Percentiles rank a stretch among this genome's conserved stretches.
These are phyloP conservation scores for Erythrocercus mccallii DNA, from an alignment of 2,113 vertebrate species.

Conservation along the genomic window DNA sequence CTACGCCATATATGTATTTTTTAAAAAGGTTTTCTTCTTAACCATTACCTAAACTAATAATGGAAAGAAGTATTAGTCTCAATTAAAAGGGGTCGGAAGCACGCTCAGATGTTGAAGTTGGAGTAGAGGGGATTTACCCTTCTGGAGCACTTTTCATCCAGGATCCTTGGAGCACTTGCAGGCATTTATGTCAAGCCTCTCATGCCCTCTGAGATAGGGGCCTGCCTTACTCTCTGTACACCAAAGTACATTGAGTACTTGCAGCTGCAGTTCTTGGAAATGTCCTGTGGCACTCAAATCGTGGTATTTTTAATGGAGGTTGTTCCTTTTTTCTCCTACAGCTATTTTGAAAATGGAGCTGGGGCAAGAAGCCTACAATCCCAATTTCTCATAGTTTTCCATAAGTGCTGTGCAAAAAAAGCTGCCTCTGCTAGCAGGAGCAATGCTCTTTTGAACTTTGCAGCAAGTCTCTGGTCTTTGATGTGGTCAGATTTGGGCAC, in stretches of 20 bases:
- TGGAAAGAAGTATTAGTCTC: background rate
- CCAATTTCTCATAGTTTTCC: background rate
- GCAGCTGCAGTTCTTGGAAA: background rate
- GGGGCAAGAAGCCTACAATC: background rate
- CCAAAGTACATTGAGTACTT: background rate
- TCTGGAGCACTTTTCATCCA: background rate
- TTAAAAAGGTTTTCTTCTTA: slow-evolving; percentile 31
- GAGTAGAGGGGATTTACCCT: background rate
- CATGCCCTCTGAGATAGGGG: background rate
- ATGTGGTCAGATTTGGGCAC: background rate
- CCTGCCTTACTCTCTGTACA: background rate
- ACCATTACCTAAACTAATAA: slow-evolving; percentile 45
- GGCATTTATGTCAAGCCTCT: background rate
- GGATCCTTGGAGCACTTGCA: background rate
- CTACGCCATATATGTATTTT: background rate
- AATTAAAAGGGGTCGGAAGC: background rate
- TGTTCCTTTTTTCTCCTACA: background rate
- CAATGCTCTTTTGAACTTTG: background rate
- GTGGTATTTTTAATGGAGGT: background rate
- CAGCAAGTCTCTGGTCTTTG: background rate
- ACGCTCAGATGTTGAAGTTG: background rate
- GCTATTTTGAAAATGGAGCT: background rate
- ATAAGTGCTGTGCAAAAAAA: background rate
- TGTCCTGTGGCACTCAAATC: background rate
- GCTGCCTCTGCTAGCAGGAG: background rate